Evolutionary conservation across 2,113 vertebrate genomes (phyloP), one percentile per base, ranked within the genome.

Genomic region (Dasyprocta punctata): DNA sequence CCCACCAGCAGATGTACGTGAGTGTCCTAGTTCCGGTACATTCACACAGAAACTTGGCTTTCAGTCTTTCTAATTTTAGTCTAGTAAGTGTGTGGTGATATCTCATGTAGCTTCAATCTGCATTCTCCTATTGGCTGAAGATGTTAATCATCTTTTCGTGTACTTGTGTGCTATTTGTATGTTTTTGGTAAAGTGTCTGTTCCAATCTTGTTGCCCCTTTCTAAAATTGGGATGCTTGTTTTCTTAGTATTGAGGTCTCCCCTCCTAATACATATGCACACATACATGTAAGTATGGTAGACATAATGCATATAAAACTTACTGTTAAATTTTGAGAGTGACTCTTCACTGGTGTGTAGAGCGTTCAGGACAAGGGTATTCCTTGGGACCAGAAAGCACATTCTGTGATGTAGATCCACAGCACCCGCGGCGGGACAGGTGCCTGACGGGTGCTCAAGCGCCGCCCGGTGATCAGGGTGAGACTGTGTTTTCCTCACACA

Each of bases 281-380:
- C 7, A 8, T 73, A 13, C 26, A 30, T 4, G 41, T 33, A 28
- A 28, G 5, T 10, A 20, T 33, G 17, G 54, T 63, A 30, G 41
- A 30, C 30, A 77, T 56, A n/a, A 65, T 10, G 56, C 19, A 36
- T 38, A 22, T 77, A 4, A 26, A 73, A 44, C 47, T 44, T 81
- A 75, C 9, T 54, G 93, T 78, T 82, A 36, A 92, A 67, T 95
- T 95, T 97, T 94, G 73, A 56, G 95, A 86, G 78, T 58, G 17
- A 52, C 58, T 95, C 38, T 56, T 92, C 63, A 58, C 20, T 44
- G 75, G 87, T 24, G 77, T 95, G 10, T 36, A 94, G 85, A 91
- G 78, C 60, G 26, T 30, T 92, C 36, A 52, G 47, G 75, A 67
- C 20, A 63, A 77, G 28, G 7, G 3, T 52, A 2, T 81, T 86